Percentiles rank a stretch among this genome's conserved stretches.
Conservation (phyloP, 1,140 invertebrate genomes). For the Lordiphosa stackelbergi region DNA sequence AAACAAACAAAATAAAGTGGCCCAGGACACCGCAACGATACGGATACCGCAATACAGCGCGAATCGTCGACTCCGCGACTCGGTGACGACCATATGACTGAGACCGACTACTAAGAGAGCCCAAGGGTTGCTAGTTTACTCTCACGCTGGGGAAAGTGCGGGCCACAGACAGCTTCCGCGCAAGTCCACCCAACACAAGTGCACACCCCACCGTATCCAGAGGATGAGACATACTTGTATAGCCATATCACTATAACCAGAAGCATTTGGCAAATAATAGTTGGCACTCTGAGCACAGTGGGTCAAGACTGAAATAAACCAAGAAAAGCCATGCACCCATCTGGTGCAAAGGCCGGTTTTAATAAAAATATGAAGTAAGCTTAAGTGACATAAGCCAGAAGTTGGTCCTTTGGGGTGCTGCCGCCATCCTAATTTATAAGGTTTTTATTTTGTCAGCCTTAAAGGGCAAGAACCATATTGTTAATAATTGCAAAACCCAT, state of each 20-base stretch:
- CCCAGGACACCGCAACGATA: slow-evolving; percentile 35
- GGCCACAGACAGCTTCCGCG: slow-evolving; percentile 54
- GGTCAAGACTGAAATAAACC: too few species aligned
- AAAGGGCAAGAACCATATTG: too few species aligned
- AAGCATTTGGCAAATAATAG: too few species aligned
- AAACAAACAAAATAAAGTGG: slow-evolving; percentile 6
- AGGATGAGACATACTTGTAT: background rate
- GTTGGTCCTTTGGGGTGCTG: too few species aligned
- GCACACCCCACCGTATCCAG: background rate
- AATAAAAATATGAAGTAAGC: too few species aligned
- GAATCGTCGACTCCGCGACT: slow-evolving; percentile 42
- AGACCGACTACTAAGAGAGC: slow-evolving; percentile 8
- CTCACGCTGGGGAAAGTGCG: background rate
- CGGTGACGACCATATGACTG: slow-evolving; percentile 50
- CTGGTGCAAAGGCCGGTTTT: too few species aligned
- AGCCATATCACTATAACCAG: background rate
- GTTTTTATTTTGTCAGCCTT: too few species aligned
- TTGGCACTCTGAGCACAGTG: too few species aligned
- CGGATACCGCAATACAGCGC: slow-evolving; percentile 9
- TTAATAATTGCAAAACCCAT: too few species aligned
- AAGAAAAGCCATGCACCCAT: too few species aligned
- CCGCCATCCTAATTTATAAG: too few species aligned
- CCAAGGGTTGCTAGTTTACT: slow-evolving; percentile 16
- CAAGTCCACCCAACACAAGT: slow-evolving; percentile 51
- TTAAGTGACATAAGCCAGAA: too few species aligned